Conservation (phyloP, 2,888 invertebrate genomes). For the Xylota segnis region DNA sequence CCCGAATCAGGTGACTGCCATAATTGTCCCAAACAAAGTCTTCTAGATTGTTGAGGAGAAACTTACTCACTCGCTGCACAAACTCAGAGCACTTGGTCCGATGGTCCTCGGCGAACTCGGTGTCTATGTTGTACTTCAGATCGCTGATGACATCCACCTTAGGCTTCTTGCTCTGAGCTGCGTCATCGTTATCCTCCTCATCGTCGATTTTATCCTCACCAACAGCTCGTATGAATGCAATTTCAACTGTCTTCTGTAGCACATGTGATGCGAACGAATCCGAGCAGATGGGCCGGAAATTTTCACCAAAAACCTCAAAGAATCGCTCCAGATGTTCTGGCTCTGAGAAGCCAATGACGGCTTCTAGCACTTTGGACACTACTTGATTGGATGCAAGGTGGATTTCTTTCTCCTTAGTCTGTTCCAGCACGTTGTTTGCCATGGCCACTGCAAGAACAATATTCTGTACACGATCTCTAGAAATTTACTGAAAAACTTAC, state of each 20-base stretch:
- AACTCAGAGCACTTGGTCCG: slow-evolving; percentile 87
- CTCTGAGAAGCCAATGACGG: slow-evolving; percentile 89
- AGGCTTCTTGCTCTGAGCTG: slow-evolving; percentile 81
- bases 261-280: slow-evolving; percentile 93
- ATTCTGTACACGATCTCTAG: neutral
- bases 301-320: slow-evolving; percentile 87
- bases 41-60: slow-evolving; percentile 92
- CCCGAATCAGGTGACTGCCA: slow-evolving; percentile 91
- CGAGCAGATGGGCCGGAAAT: slow-evolving; percentile 89
- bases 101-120: slow-evolving; percentile 85
- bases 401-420: slow-evolving; percentile 89
- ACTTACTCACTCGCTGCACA: slow-evolving; percentile 90
- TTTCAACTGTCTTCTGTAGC: slow-evolving; percentile 87
- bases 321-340: slow-evolving; percentile 88
- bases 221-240: slow-evolving; percentile 81
- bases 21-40: slow-evolving; percentile 92
- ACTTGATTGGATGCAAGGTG: slow-evolving; percentile 92
- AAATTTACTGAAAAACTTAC: slow-evolving; percentile 84
- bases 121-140: slow-evolving; percentile 81
- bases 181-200: slow-evolving; percentile 46
- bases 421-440: slow-evolving; percentile 91
- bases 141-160: slow-evolving; percentile 79
- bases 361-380: slow-evolving; percentile 91
- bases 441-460: slow-evolving; percentile 83
- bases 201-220: slow-evolving; percentile 68